Base-by-base conservation (phyloP, 2,888 invertebrate species). In the Luffia ferchaultella region DNA sequence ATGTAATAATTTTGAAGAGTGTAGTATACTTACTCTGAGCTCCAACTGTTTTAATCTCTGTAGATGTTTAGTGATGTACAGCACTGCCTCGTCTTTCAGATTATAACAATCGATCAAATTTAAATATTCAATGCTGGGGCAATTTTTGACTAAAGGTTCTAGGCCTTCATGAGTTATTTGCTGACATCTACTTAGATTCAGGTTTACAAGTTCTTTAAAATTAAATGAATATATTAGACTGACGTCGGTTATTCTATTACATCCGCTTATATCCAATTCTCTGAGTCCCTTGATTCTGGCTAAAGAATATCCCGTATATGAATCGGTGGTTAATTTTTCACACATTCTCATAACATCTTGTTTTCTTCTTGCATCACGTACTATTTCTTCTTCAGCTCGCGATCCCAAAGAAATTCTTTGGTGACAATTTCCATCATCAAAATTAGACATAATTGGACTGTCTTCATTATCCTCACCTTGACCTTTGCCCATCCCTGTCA, bases 201-300 rank as follows among this genome's bases (percentile, higher is more conserved):
- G 73, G 53, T 78, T 74, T 30, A 73, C 71, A 5, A 93, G 73
- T 67, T 91, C 91, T 48, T 84, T 78, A 61, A 91, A 91, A 53
- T 85, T 85, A 54, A 92, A 85, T 42, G 90, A 88, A 60, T 90
- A 88, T 54, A 86, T 89, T 9, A 93, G 64, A 54, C 91, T 90
- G 0, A 90, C 87, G 68, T 93, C 92, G 16, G 91, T 89, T 49
- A 93, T 88, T 67, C 86, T 87, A 57, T 88, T 89, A 63, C 92
- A 92, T 1, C 88, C 87, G 52, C 88, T 86, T 16, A 93, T 73
- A 63, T 91, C 88, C 3, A 93, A 72, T 46, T 85, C 77, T 53
- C 72, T 77, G 1, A 93, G 75, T 0, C 82, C 75, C 55, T 75
- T 85, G 15, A 89, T 60, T 30, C 85, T 73, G 30, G 83, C 82